Evolutionary conservation across 2,888 invertebrate genomes (phyloP).

Genomic region (Hyposoter dolosus): DNA sequence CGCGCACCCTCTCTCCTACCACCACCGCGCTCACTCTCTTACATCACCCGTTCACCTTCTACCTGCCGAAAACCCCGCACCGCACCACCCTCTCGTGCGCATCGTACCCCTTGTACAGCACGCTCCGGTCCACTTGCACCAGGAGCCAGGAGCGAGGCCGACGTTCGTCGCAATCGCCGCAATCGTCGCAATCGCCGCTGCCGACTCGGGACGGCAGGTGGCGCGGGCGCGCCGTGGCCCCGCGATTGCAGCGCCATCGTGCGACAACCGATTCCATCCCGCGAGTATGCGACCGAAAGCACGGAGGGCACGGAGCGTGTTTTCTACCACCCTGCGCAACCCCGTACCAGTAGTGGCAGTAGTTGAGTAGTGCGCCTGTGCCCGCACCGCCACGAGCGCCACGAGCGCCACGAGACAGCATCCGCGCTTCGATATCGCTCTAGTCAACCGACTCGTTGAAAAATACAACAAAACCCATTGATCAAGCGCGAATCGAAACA

Average conservation of each 20-base stretch:
- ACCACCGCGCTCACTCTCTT: slow-evolving; percentile 24
- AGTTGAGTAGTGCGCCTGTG: too few relatives aligned
- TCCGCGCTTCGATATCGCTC: too few relatives aligned
- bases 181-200: too few relatives aligned
- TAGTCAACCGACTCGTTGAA: too few relatives aligned
- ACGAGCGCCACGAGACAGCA: too few relatives aligned
- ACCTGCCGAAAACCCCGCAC: slow-evolving; percentile 58
- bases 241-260: slow-evolving; percentile 19
- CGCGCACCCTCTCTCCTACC: slow-evolving; percentile 28
- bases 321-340: too few relatives aligned
- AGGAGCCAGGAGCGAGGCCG: too few relatives aligned
- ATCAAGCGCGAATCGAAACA: too few relatives aligned
- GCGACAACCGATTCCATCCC: slow-evolving; percentile 54
- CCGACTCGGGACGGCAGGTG: background rate
- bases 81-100: slow-evolving; percentile 20
- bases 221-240: background rate
- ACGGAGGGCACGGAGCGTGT: too few relatives aligned
- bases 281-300: slow-evolving; percentile 35
- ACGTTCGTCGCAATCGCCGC: background rate
- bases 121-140: background rate
- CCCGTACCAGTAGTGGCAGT: too few relatives aligned
- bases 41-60: slow-evolving; percentile 41
- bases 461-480: too few relatives aligned
- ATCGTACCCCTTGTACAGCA: background rate
- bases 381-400: too few relatives aligned